Conservation (phyloP, 1,140 invertebrate species). For the Panulirus ornatus region DNA sequence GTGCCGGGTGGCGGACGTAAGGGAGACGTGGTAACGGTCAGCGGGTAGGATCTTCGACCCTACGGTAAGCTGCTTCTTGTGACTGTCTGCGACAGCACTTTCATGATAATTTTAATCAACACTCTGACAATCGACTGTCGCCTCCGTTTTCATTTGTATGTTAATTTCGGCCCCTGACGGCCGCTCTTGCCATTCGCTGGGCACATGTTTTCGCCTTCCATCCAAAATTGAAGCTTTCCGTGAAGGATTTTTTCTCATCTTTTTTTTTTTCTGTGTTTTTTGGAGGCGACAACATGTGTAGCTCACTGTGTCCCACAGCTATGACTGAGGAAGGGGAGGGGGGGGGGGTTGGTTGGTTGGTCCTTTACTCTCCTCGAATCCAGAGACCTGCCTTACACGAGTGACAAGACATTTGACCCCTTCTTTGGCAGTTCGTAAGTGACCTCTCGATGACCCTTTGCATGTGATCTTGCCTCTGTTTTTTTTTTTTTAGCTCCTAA, state of each 20-base stretch:
- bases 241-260: no score
- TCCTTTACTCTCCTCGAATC: no score
- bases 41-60: constrained; percentile 15
- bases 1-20: neutral
- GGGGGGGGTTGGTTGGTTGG: no score
- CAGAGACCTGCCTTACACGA: no score
- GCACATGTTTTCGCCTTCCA: constrained; percentile 35
- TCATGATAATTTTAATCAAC: constrained; percentile 66
- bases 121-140: constrained; percentile 61
- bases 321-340: no score
- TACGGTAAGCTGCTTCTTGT: constrained; percentile 22
- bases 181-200: constrained; percentile 36
- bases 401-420: no score
- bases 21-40: neutral
- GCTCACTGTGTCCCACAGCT: no score
- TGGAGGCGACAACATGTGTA: no score
- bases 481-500: neutral
- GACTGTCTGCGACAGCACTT: constrained; percentile 33
- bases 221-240: constrained; percentile 26
- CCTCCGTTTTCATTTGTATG: constrained; percentile 63
- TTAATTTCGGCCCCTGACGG: constrained; percentile 55
- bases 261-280: no score
- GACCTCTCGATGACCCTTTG: neutral
- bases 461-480: neutral
- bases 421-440: no score